These are phyloP conservation scores for Euwallacea similis DNA, from an alignment of 1,140 invertebrate species.

Conservation along the genomic window DNA sequence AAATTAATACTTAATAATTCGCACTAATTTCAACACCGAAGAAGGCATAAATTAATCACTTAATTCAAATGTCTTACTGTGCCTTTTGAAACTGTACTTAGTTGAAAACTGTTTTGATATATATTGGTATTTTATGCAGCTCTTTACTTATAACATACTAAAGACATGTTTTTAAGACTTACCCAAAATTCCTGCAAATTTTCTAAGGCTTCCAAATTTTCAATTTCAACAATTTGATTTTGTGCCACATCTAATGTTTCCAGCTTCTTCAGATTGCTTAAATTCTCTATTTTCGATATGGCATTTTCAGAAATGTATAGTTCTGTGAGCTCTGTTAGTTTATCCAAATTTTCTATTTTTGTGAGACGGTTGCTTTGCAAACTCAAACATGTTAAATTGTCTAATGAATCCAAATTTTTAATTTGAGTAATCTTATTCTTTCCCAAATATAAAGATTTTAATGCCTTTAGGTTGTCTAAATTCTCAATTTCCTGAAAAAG, in stretches of 20 bases:
- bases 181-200: conserved; percentile 94
- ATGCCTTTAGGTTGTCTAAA: conserved; percentile 70
- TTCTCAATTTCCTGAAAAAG: conserved; percentile 79
- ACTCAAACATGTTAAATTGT: conserved; percentile 80
- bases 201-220: conserved; percentile 75
- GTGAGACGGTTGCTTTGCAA: conserved; percentile 88
- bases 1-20: too few relatives aligned
- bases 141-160: not conserved
- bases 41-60: too few relatives aligned
- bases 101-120: not conserved
- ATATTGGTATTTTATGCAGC: too few relatives aligned
- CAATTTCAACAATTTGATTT: conserved; percentile 83
- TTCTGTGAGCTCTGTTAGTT: conserved; percentile 76
- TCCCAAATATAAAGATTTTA: conserved; percentile 83
- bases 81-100: not conserved
- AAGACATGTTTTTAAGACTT: conserved; percentile 45
- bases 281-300: conserved; percentile 73
- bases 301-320: conserved; percentile 96
- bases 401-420: conserved; percentile 79
- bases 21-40: too few relatives aligned
- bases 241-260: conserved; percentile 88
- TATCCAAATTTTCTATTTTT: conserved; percentile 84
- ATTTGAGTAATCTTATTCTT: conserved; percentile 97
- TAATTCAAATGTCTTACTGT: too few relatives aligned
- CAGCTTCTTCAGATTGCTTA: conserved; percentile 70